Evolutionary conservation across 2,797 vertebrate species (phyloP), one percentile per base, ranked within the genome.

Genomic region (Cuculus canorus): DNA sequence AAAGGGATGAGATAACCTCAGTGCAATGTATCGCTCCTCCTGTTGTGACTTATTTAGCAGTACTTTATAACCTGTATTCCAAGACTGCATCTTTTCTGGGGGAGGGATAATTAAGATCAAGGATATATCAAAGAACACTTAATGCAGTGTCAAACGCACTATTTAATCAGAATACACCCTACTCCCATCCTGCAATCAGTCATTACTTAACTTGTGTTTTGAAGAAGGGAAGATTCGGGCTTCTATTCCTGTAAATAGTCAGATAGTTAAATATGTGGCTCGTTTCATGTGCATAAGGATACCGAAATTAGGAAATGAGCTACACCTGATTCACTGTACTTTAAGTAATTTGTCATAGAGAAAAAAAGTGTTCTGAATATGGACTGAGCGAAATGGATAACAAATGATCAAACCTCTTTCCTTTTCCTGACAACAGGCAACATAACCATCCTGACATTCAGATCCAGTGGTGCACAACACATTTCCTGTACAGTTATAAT

Each of bases 391-490:
- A 35, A 85, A 10, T 63, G 59, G 52, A 28, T 73, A 72, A 10
- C 32, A 91, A 80, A 77, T 28, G 15, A 21, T 84, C 33, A 33
- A 77, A 48, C 9, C 11, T 70, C 52, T 91, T 60, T 11, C 32
- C 48, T 57, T 1, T 48, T 21, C 5, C 25, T 71, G 19, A 41
- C 11, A 66, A 47, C 56, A 88, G 57, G 28, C 6, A 33, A 19
- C 8, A 1, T 32, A 65, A 71, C 54, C 35, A 48, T 27, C 19
- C 57, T 64, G 63, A 39, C 9, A 8, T 64, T 85, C 14, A 41
- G 4, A 41, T 53, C 48, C 39, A 64, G n/a, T 4, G 0, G 0
- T 25, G 28, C 1, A 1, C 45, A 78, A 24, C 12, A 7, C 54
- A 43, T 83, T 73, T 77, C 25, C 53, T 50, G 19, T 47, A 37